These are phyloP conservation scores for Rutilus rutilus DNA, from an alignment of 2,113 vertebrate genomes.

Conservation along the genomic window DNA sequence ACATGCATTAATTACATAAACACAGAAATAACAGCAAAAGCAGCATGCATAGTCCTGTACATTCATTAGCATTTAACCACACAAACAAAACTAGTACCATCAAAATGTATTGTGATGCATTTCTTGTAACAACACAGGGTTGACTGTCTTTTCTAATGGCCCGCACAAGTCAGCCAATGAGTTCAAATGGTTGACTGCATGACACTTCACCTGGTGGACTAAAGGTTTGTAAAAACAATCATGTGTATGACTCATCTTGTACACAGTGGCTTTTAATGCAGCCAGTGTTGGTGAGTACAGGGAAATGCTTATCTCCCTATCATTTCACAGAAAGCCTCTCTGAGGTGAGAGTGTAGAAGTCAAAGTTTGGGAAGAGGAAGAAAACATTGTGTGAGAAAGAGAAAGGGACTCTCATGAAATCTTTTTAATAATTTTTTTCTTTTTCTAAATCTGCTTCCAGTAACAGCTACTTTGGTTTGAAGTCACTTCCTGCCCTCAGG, in stretches of 20 bases:
- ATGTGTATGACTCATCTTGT: slow-evolving; percentile 51
- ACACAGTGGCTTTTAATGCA: slow-evolving; percentile 50
- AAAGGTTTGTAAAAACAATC: slow-evolving; percentile 45
- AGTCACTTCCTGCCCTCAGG: slow-evolving; percentile 77
- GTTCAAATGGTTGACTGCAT: not conserved
- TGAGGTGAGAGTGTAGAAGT: slow-evolving; percentile 32
- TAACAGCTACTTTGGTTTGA: slow-evolving; percentile 72
- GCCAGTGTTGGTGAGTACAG: slow-evolving; percentile 44
- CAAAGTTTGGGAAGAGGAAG: slow-evolving; percentile 46
- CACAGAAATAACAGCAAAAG: not conserved
- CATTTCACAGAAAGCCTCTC: slow-evolving; percentile 50
- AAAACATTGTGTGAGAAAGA: slow-evolving; percentile 42
- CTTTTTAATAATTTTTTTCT: slow-evolving; percentile 58
- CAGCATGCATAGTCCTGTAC: not conserved
- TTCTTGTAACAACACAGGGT: not conserved
- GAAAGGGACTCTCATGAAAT: slow-evolving; percentile 43
- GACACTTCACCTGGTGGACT: slow-evolving; percentile 39
- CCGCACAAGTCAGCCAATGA: not conserved
- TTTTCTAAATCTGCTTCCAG: slow-evolving; percentile 72
- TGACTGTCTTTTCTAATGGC: not conserved
- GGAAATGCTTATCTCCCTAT: slow-evolving; percentile 58
- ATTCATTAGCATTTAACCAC: not conserved
- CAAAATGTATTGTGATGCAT: not conserved
- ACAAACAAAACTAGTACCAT: not conserved
- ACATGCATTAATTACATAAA: not conserved